Evolutionary conservation across 2,888 invertebrate genomes (phyloP).

Genomic region (Lasius fuliginosus): DNA sequence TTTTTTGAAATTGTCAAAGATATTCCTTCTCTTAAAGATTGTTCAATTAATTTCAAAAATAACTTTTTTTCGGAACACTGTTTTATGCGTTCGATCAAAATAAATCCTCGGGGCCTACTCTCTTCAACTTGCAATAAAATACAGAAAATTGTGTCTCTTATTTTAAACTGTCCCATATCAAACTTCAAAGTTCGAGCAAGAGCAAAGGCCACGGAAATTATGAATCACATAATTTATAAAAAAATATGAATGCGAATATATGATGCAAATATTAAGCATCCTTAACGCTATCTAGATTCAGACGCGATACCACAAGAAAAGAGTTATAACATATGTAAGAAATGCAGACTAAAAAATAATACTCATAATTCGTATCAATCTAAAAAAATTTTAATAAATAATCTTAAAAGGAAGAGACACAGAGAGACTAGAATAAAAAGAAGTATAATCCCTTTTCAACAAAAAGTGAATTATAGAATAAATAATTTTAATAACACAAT

Average conservation of each 20-base stretch:
- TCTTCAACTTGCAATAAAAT: neutral
- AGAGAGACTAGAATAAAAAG: neutral
- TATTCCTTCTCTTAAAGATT: neutral
- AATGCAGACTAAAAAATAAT: too few species aligned
- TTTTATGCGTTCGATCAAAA: neutral
- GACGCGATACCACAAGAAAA: neutral
- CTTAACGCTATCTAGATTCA: neutral
- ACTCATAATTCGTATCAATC: neutral
- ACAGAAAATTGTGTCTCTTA: neutral
- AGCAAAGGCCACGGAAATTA: neutral
- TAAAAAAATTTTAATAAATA: neutral
- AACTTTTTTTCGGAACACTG: neutral
- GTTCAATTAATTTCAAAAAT: neutral
- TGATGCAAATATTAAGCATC: neutral
- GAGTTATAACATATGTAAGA: neutral
- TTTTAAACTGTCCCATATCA: neutral
- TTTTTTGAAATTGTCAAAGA: neutral
- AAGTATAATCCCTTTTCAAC: neutral
- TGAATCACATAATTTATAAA: neutral
- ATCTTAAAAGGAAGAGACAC: neutral
- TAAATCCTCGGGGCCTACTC: neutral
- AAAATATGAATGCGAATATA: neutral
- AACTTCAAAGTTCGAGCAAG: neutral
- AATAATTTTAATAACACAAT: neutral
- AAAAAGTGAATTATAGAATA: neutral